Evolutionary conservation across 2,797 vertebrate genomes (phyloP), one percentile per base, ranked within the genome.

Genomic region (Ambastaia sidthimunki): DNA sequence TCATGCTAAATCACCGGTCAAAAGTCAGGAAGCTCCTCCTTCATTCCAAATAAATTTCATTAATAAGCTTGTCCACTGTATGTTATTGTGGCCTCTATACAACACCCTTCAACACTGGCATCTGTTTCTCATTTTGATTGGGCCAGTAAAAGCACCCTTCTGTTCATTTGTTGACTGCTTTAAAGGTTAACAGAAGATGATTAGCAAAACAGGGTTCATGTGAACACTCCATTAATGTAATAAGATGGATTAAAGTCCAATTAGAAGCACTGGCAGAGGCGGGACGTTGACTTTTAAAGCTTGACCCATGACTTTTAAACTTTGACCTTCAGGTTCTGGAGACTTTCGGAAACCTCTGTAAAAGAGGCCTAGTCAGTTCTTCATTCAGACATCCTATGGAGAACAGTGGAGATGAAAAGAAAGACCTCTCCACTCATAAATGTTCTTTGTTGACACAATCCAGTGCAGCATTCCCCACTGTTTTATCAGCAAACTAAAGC

Each of bases 211-310:
- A 37, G 65, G 37, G 76, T 73, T 84, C 82, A 82, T 84, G 84
- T 67, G 70, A 86, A 86, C 71, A 60, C 81, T 90, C 88, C 90
- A 92, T 93, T 86, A 90, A 80, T 75, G 88, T 91, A 91, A 93
- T 94, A 90, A 88, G 85, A 87, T 91, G 92, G 89, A 94, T 93
- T 93, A 91, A 93, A 91, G 82, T 74, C 86, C 85, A 91, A 92
- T 92, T 92, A 91, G 87, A 84, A 89, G 76, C 37, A 25, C 68
- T 66, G 79, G 70, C 82, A 75, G 84, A 86, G 85, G 67, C 83
- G 85, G 88, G 84, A 85, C 73, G 44, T 3, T 77, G 59, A 83
- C 83, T 76, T 87, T 88, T 86, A 85, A 86, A 86, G 81, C 73
- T 37, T 80, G 88, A 92, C 91, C 90, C 88, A 80, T 91, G 73